phyloP scores from a whole-genome alignment of 1,140 invertebrate species.

The Dolichoris vasculosae region DNA sequence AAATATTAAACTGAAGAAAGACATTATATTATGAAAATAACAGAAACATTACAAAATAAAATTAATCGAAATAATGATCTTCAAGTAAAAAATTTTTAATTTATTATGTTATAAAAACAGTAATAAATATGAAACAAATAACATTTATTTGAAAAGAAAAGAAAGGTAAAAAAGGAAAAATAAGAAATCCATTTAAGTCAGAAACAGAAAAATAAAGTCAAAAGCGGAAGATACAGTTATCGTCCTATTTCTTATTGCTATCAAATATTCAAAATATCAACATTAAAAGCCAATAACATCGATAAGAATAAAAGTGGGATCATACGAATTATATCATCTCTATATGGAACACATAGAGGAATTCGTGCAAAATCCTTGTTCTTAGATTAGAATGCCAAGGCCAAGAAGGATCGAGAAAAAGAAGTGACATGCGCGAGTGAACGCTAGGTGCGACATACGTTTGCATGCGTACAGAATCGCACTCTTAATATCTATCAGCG shows the following conservation, averaged over 20 bases:
- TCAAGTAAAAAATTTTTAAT: too few relatives aligned
- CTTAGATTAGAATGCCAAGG: not conserved
- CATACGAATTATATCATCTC: not conserved
- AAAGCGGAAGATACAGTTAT: not conserved
- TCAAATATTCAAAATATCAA: too few relatives aligned
- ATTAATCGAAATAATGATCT: too few relatives aligned
- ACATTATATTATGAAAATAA: too few relatives aligned
- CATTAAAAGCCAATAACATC: not conserved
- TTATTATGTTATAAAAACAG: too few relatives aligned
- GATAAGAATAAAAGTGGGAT: not conserved
- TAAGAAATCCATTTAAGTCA: too few relatives aligned
- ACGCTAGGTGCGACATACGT: not conserved
- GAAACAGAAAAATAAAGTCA: not conserved
- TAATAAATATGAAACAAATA: not conserved
- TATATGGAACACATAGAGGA: not conserved
- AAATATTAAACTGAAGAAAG: too few relatives aligned
- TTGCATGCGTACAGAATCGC: too few relatives aligned
- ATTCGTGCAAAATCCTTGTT: too few relatives aligned
- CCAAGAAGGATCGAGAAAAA: not conserved
- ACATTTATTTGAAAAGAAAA: not conserved
- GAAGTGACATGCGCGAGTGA: not conserved
- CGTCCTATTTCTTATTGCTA: not conserved
- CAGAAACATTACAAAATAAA: too few relatives aligned
- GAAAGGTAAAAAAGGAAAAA: not conserved
- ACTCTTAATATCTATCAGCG: not conserved